Percentiles rank a stretch among this genome's conserved stretches.
Conservation (phyloP, 2,113 vertebrate genomes). For the Deroptyus accipitrinus region DNA sequence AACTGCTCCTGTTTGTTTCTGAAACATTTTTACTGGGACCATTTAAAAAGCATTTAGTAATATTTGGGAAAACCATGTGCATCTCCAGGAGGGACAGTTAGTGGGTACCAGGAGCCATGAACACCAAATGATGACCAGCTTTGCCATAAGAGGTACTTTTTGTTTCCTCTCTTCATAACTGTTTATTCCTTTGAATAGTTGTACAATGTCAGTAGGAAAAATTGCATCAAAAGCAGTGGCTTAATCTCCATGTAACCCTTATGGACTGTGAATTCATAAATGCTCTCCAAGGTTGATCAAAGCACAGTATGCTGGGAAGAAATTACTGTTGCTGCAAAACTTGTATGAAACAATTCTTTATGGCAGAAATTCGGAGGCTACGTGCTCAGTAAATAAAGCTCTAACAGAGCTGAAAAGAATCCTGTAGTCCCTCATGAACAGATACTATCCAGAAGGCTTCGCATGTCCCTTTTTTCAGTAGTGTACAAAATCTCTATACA, state of each 20-base stretch:
- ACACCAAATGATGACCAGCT: background rate
- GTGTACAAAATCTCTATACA: background rate
- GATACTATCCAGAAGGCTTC: background rate
- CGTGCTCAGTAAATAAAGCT: background rate
- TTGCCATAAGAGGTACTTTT: background rate
- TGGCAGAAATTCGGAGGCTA: background rate
- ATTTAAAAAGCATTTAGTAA: background rate
- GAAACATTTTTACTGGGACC: background rate
- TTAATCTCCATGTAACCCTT: background rate
- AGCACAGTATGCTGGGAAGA: background rate
- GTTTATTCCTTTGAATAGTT: background rate
- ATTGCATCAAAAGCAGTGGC: background rate
- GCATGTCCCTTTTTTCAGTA: background rate
- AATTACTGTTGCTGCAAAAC: background rate
- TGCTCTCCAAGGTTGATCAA: background rate
- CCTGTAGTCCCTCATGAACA: background rate
- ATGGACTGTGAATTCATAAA: background rate
- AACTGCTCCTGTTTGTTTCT: background rate
- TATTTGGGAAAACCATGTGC: background rate
- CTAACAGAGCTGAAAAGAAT: background rate
- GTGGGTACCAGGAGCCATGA: background rate
- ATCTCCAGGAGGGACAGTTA: background rate
- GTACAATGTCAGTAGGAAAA: background rate
- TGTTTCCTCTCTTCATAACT: background rate
- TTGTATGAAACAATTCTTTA: background rate